Percentiles rank a stretch among this genome's conserved stretches.
These are phyloP conservation scores for Trachelus iudaicus DNA, from an alignment of 2,888 invertebrate genomes.

Conservation along the genomic window DNA sequence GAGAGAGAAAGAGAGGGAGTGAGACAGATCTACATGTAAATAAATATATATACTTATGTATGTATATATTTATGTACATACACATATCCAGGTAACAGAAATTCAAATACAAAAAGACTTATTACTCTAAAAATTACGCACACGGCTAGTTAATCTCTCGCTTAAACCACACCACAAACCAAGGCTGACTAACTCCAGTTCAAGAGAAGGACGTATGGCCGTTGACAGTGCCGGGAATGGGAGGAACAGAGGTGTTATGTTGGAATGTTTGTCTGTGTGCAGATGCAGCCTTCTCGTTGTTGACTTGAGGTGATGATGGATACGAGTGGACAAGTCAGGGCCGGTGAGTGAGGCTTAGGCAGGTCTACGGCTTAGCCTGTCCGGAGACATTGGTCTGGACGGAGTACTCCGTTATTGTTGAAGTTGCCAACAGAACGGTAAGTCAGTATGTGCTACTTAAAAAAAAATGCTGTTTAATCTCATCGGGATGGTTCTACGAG, in stretches of 20 bases:
- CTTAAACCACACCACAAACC: constrained; percentile 38
- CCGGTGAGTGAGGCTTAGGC: constrained; percentile 57
- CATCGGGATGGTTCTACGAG: not conserved
- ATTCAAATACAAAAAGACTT: constrained; percentile 11
- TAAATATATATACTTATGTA: constrained; percentile 24
- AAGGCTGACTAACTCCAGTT: constrained; percentile 14
- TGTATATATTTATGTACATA: constrained; percentile 15
- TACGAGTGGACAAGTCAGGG: constrained; percentile 53
- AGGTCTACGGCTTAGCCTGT: constrained; percentile 54
- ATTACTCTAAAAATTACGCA: constrained; percentile 30
- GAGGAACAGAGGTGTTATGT: constrained; percentile 61
- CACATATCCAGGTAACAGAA: constrained; percentile 13
- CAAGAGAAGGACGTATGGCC: constrained; percentile 19
- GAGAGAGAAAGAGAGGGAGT: not conserved
- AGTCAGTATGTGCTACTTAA: constrained; percentile 28
- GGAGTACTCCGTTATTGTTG: constrained; percentile 23
- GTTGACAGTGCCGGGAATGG: constrained; percentile 25
- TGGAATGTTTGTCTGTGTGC: constrained; percentile 68
- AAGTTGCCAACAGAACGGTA: constrained; percentile 28
- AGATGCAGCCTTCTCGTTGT: constrained; percentile 66
- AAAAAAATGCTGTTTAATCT: not conserved
- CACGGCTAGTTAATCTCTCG: constrained; percentile 45
- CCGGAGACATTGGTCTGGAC: constrained; percentile 17
- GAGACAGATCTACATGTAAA: constrained; percentile 16
- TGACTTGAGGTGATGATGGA: constrained; percentile 61